Percentiles rank a stretch among this genome's conserved stretches.
phyloP scores from a whole-genome alignment of 2,113 vertebrate genomes.

The Puma concolor region DNA sequence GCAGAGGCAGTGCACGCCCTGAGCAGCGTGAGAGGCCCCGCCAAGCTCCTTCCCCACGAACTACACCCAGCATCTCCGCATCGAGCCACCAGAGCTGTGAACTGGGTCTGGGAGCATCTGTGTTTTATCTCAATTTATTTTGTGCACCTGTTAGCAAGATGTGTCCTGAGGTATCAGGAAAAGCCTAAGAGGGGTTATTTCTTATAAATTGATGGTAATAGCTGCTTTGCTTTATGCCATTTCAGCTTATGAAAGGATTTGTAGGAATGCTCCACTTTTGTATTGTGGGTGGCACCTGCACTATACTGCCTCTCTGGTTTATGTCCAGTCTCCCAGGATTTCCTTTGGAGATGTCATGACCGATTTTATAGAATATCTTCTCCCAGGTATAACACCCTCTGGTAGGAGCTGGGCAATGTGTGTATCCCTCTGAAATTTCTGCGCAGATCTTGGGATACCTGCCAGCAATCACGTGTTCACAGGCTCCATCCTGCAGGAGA shows the following conservation, averaged over 20 bases:
- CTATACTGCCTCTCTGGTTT: background rate
- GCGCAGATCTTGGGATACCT: background rate
- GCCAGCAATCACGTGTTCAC: background rate
- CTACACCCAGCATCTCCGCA: background rate
- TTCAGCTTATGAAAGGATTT: background rate
- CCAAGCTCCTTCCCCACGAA: background rate
- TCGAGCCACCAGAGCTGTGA: background rate
- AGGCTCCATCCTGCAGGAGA: background rate
- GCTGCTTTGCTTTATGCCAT: background rate
- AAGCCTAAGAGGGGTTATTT: background rate
- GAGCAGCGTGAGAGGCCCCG: background rate
- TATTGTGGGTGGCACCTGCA: background rate
- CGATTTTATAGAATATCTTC: slow-evolving; percentile 16
- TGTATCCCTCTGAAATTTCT: slow-evolving; percentile 2
- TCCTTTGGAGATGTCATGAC: background rate
- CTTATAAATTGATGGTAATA: background rate
- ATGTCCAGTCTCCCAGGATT: background rate
- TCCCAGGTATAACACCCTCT: background rate
- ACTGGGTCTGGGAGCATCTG: background rate
- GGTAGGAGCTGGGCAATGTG: background rate
- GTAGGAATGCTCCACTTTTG: background rate
- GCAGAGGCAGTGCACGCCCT: background rate
- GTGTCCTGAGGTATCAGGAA: background rate
- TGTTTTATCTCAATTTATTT: background rate
- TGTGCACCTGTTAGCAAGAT: background rate